Base-by-base conservation (phyloP, 2,797 vertebrate species). In the Lepilemur ruficaudatus region DNA sequence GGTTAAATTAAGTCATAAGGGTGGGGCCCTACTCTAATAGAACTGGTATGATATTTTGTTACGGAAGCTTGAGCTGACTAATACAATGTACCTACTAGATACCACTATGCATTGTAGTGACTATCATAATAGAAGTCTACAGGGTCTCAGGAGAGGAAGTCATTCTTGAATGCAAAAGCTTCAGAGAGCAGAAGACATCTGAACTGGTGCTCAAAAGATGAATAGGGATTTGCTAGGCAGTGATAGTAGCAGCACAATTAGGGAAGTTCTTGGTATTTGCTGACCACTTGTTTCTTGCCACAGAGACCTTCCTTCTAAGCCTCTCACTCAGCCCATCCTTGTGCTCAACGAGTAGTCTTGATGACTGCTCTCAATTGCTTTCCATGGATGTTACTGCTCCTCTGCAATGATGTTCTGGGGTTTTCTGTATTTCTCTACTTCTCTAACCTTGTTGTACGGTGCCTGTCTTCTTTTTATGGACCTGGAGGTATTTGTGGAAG, bases 401-500 rank as follows among this genome's bases (percentile, higher is more conserved):
- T 18, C 15, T 23, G 9, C 0, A 0, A 17, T 1, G 18, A 28
- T 0, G 11, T 14, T 12, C 25, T 15, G 70, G 43, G 20, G 5
- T 1, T 12, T 78, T 4, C 1, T 30, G 5, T 4, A 8, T 0
- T 12, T 84, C 22, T 89, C 35, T 38, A 0, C 57, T 72, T 67
- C 23, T 50, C 17, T n/a, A n/a, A n/a, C 14, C 1, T 69, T 43
- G 25, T 4, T 32, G 10, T 1, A 35, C 30, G 28, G 3, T 41
- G 3, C 9, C 67, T 50, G 1, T 61, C 4, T 50, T 55, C 55
- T 50, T 2, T n/a, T 30, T 32, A 4, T 32, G 22, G 4, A 69
- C 22, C 5, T 69, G 11, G 20, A 46, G 5, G 4, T 80, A 46
- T 38, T 55, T 61, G 35, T 43, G 30, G 30, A 30, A 70, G 25